Conservation (phyloP, 2,888 invertebrate genomes). For the Hedya salicella region DNA sequence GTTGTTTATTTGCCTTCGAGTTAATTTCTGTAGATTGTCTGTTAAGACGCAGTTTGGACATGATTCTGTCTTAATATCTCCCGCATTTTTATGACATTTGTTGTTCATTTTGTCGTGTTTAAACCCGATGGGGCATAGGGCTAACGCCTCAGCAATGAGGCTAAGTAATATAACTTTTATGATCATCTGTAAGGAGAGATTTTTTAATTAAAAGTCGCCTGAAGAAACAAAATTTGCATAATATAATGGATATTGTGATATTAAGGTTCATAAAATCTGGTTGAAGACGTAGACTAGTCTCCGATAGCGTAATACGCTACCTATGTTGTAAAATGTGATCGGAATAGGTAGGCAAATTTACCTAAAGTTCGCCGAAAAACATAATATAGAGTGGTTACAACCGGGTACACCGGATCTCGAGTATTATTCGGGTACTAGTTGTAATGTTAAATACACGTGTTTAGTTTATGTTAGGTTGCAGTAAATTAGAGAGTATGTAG, state of each 20-base stretch:
- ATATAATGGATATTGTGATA: slow-evolving; percentile 8
- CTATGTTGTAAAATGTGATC: background rate
- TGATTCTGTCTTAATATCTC: background rate
- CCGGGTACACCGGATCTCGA: too few species aligned
- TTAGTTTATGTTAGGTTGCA: too few species aligned
- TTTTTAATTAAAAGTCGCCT: slow-evolving; percentile 11
- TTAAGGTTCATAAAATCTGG: slow-evolving; percentile 4
- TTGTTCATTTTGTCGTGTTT: background rate
- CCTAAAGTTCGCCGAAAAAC: too few species aligned
- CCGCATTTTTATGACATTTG: background rate
- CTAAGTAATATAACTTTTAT: slow-evolving; percentile 6
- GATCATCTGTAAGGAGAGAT: slow-evolving; percentile 26
- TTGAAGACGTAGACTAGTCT: slow-evolving; percentile 1
- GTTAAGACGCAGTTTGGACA: background rate
- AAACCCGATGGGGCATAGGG: background rate
- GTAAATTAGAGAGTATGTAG: too few species aligned
- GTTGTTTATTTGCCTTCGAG: background rate
- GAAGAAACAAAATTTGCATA: slow-evolving; percentile 8
- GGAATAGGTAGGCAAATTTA: too few species aligned
- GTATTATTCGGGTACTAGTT: too few species aligned
- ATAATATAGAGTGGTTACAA: too few species aligned
- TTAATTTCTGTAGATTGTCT: background rate
- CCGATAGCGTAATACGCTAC: background rate
- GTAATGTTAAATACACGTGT: too few species aligned
- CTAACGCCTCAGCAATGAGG: background rate